These are phyloP conservation scores for Hycleus phaleratus DNA, from an alignment of 1,140 invertebrate species.

Conservation along the genomic window DNA sequence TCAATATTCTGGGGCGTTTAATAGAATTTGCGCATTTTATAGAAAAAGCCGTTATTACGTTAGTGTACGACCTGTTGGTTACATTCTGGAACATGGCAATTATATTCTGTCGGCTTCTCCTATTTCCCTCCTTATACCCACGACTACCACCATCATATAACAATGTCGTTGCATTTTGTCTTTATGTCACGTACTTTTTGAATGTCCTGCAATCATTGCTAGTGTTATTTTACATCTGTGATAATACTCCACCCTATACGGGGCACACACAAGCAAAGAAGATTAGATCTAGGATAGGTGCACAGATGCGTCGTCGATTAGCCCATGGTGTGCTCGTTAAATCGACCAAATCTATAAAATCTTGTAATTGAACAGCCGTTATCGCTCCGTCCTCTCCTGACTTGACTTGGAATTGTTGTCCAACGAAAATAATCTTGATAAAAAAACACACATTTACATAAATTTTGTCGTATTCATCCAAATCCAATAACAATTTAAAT, in stretches of 20 bases:
- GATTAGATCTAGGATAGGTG: conserved; percentile 25
- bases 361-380: conserved; percentile 8
- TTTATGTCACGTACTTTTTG: conserved; percentile 20
- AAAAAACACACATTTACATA: no score
- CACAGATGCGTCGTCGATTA: conserved; percentile 22
- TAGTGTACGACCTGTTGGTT: conserved; percentile 30
- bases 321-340: not conserved
- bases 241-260: conserved; percentile 15
- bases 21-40: conserved; percentile 32
- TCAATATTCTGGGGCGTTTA: conserved; percentile 31
- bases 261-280: conserved; percentile 5
- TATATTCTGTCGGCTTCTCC: conserved; percentile 18
- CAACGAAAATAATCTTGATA: not conserved
- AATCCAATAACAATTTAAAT: conserved; percentile 13
- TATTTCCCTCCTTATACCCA: not conserved
- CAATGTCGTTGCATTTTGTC: conserved; percentile 6
- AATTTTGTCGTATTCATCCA: not conserved
- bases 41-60: conserved; percentile 30
- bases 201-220: conserved; percentile 27
- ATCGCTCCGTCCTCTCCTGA: not conserved
- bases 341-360: conserved; percentile 3
- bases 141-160: not conserved
- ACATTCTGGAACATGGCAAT: conserved; percentile 22
- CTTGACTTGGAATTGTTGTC: not conserved
- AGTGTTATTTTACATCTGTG: conserved; percentile 29